A percentile compares a stretch with the other conserved stretches of the same genome.
These are phyloP conservation scores for Siphlonurus alternatus DNA, from an alignment of 2,888 invertebrate genomes.

Conservation along the genomic window DNA sequence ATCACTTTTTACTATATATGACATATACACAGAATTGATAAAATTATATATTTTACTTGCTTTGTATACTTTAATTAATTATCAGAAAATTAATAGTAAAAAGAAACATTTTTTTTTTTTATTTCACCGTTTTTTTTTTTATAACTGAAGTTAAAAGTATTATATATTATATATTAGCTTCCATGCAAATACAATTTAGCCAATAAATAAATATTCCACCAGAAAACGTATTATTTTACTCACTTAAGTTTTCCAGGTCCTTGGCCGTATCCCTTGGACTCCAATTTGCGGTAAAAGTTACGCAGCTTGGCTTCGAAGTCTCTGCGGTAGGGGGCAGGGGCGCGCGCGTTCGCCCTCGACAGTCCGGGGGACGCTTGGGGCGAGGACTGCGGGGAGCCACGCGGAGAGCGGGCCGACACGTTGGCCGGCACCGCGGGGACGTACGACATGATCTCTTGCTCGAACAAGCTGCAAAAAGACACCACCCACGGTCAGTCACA, in stretches of 20 bases:
- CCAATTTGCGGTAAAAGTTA: constrained; percentile 86
- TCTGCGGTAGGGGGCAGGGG: constrained; percentile 77
- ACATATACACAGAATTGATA: too few species aligned
- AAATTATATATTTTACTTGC: too few species aligned
- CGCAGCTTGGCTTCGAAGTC: constrained; percentile 92
- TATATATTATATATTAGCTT: too few species aligned
- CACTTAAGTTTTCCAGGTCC: constrained; percentile 94
- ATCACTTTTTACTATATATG: too few species aligned
- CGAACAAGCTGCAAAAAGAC: constrained; percentile 64
- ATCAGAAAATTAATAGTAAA: background rate
- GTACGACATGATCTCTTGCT: constrained; percentile 97
- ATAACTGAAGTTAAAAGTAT: background rate
- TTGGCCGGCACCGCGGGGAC: constrained; percentile 46
- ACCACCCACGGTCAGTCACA: too few species aligned
- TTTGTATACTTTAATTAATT: background rate
- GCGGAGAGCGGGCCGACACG: constrained; percentile 29
- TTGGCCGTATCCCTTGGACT: constrained; percentile 92
- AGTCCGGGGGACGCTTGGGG: constrained; percentile 69
- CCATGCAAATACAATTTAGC: too few species aligned
- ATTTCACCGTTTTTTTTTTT: background rate
- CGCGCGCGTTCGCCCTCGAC: constrained; percentile 47
- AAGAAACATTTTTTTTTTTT: background rate
- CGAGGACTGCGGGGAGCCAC: constrained; percentile 45
- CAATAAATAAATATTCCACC: too few species aligned
- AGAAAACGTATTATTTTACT: too few species aligned